Base-by-base conservation (phyloP, 2,113 vertebrate genomes). In the Sander vitreus region DNA sequence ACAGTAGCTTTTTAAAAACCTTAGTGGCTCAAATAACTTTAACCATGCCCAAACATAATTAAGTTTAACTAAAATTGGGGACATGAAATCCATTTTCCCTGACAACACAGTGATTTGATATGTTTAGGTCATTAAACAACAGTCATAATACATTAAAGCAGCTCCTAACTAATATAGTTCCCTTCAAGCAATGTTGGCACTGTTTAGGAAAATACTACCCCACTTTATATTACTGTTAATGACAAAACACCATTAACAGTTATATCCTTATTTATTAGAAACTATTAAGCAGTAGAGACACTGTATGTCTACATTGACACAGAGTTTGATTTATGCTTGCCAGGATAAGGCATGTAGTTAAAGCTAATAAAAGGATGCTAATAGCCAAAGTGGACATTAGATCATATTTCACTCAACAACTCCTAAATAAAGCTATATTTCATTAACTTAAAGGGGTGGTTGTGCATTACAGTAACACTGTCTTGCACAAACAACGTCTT, bases 1-100 rank as follows among this genome's bases (percentile, higher is more conserved):
- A 78, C 36, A 39, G 54, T 43, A 72, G 54, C 23, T 67, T 88
- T 88, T 91, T 87, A 55, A 64, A 75, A 91, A 79, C 80, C 80
- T 27, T 67, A 75, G 83, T 84, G 80, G 73, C 76, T 84, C 80
- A 83, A 57, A 84, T 50, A 62, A 67, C 63, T 84, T 68, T 85
- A 90, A 82, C 15, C 10, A 48, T 59, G 0, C 70, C 43, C 18
- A 48, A 47, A 63, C 27, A 53, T 76, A 11, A 59, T 15, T n/a
- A 25, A 10, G 25, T 60, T 43, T 51, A 15, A 19, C 18, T n/a
- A 23, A 62, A 13, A 18, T 4, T 30, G 8, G n/a, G n/a, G 2
- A 62, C 39, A 55, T 68, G 12, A 67, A 12, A 47, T 54, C 16
- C 23, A 18, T 45, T 39, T 50, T n/a, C 23, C 9, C 6, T 48